Evolutionary conservation across 2,797 vertebrate genomes (phyloP), one percentile per base, ranked within the genome.

Genomic region (Chelon labrosus): DNA sequence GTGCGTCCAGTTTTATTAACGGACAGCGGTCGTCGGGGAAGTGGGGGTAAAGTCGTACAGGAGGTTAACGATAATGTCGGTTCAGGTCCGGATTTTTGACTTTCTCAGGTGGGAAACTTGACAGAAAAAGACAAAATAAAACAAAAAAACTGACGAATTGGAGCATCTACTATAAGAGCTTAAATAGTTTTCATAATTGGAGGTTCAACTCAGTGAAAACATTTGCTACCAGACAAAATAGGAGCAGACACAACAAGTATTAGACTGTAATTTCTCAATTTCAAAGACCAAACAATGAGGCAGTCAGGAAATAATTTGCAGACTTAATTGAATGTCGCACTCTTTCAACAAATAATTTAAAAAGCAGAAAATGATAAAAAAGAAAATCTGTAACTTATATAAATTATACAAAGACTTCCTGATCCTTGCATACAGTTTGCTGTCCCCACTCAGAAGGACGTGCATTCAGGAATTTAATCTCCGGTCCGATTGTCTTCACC

Each of bases 401-500:
- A 10, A 39, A 39, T 39, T 3, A 39, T 13, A 42, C 54, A 37
- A 55, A 27, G 3, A 31, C 31, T 5, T 31, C 7, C 7, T 31
- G 31, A 31, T 31, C 22, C 49, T 41, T n/a, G 17, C 22, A 11
- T 10, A 9, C 19, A 27, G 13, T 52, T 65, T 19, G 0, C 38
- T 73, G n/a, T 65, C 44, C 10, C 58, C 20, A 13, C 46, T 31
- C 11, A 46, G 56, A 17, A 73, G 54, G 39, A 71, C 59, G 10
- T 62, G 60, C 12, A 44, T 10, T 57, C 25, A 8, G 16, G 5
- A 41, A 35, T 57, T 67, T 39, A 59, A 65, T 64, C 17, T 65
- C 54, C 65, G 47, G 57, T 65, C 67, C 53, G 75, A 37, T 75
- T 82, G 67, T 80, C 35, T 56, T 56, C 49, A 72, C 56, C 63